phyloP scores from a whole-genome alignment of 2,888 invertebrate species.

The Andrena chrysosceles region DNA sequence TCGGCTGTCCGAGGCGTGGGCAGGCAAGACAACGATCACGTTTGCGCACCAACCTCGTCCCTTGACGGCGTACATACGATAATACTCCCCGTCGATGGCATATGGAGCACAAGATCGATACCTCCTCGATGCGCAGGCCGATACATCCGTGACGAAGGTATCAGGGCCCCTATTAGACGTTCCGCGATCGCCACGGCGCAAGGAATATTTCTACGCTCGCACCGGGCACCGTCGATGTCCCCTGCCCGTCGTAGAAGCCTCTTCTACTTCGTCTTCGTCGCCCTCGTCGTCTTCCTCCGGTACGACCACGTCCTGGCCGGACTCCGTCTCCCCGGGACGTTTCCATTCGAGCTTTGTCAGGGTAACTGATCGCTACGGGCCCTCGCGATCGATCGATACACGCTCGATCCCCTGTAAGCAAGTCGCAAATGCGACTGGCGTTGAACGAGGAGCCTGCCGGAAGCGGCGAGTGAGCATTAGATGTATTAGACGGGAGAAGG shows the following conservation, averaged over 20 bases:
- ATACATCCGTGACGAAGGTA: slow-evolving; percentile 70
- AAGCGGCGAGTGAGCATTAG: slow-evolving; percentile 67
- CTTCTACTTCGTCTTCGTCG: slow-evolving; percentile 46
- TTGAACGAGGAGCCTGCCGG: slow-evolving; percentile 68
- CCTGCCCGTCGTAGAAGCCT: slow-evolving; percentile 2
- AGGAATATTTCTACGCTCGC: slow-evolving; percentile 55
- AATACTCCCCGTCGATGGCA: slow-evolving; percentile 60
- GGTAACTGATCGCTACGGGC: slow-evolving; percentile 74
- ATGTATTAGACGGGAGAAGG: slow-evolving; percentile 62
- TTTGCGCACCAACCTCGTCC: slow-evolving; percentile 54
- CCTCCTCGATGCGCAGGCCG: slow-evolving; percentile 46
- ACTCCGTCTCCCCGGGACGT: slow-evolving; percentile 59
- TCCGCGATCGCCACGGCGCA: slow-evolving; percentile 51
- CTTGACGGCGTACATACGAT: slow-evolving; percentile 48
- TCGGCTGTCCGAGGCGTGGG: slow-evolving; percentile 65
- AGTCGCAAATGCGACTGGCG: slow-evolving; percentile 74
- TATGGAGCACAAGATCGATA: slow-evolving; percentile 69
- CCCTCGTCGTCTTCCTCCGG: slow-evolving; percentile 36
- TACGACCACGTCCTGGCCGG: slow-evolving; percentile 31
- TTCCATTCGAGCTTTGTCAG: slow-evolving; percentile 74
- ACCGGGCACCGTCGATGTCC: slow-evolving; percentile 33
- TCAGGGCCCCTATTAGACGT: slow-evolving; percentile 64
- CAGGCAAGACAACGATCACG: slow-evolving; percentile 67
- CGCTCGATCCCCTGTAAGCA: slow-evolving; percentile 70
- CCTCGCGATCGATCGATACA: slow-evolving; percentile 78